A percentile compares a stretch with the other conserved stretches of the same genome.
These are phyloP conservation scores for Triplophysa yarkandensis DNA, from an alignment of 2,797 vertebrate genomes.

Conservation along the genomic window DNA sequence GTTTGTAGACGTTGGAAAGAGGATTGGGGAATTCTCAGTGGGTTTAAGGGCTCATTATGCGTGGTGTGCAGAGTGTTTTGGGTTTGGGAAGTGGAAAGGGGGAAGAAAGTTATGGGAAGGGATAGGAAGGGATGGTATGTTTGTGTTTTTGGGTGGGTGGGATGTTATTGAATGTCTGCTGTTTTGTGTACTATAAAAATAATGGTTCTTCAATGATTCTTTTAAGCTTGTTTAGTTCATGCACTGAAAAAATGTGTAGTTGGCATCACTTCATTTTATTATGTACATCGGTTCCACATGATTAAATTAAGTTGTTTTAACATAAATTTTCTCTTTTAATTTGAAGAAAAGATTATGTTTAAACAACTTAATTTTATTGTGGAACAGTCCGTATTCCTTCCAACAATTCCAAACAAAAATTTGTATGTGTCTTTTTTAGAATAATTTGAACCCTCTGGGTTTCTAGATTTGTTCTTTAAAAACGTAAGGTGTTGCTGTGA, in stretches of 20 bases:
- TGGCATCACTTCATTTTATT: too few species aligned
- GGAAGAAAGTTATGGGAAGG: background rate
- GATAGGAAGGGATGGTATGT: conserved; percentile 6
- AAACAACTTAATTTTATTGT: too few species aligned
- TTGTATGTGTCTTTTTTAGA: too few species aligned
- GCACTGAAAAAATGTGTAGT: too few species aligned
- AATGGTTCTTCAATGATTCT: background rate
- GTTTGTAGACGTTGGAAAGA: conserved; percentile 4
- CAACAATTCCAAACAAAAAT: too few species aligned
- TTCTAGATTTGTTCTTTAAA: background rate
- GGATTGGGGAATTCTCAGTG: background rate
- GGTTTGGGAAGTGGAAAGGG: conserved; percentile 18
- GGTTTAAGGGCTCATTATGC: background rate
- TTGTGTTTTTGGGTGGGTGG: conserved; percentile 19
- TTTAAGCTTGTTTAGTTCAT: background rate
- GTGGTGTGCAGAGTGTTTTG: background rate
- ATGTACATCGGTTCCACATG: too few species aligned
- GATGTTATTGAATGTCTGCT: conserved; percentile 14
- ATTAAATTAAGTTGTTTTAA: too few species aligned
- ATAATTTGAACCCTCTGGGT: background rate
- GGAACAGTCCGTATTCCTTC: too few species aligned
- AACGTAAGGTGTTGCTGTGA: background rate
- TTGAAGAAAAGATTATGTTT: too few species aligned
- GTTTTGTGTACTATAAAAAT: background rate
- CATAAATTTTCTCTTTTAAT: too few species aligned